Conservation (phyloP, 2,797 vertebrate genomes). For the Siniperca obscura region DNA sequence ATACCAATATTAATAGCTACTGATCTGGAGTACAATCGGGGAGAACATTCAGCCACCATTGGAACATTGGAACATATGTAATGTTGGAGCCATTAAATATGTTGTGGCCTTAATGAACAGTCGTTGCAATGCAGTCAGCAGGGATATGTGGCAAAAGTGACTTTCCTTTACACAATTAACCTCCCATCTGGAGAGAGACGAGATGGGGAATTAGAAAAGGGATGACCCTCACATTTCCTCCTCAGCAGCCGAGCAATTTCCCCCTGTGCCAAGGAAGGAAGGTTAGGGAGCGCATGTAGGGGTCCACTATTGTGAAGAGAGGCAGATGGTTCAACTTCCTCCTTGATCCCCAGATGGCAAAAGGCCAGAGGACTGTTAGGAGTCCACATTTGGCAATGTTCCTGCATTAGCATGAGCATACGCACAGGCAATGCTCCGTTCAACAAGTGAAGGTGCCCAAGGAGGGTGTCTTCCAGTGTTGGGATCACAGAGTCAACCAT, state of each 20-base stretch:
- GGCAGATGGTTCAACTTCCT: constrained; percentile 81
- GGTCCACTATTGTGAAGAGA: constrained; percentile 68
- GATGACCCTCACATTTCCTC: constrained; percentile 68
- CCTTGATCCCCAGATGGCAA: constrained; percentile 74
- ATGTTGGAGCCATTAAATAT: constrained; percentile 63
- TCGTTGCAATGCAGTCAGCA: constrained; percentile 62
- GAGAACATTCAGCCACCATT: constrained; percentile 39
- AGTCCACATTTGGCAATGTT: constrained; percentile 57
- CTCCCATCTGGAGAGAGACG: constrained; percentile 78
- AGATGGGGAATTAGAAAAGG: constrained; percentile 69
- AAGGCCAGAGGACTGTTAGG: constrained; percentile 67
- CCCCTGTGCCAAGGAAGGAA: constrained; percentile 63
- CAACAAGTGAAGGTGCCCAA: constrained; percentile 53
- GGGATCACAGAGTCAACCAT: constrained; percentile 1
- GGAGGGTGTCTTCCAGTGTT: background rate
- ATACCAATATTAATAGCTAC: constrained; percentile 32
- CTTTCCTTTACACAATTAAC: constrained; percentile 81
- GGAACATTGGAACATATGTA: constrained; percentile 52
- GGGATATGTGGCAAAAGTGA: constrained; percentile 67
- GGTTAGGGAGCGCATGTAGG: constrained; percentile 61
- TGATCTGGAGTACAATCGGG: constrained; percentile 37
- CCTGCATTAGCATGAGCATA: constrained; percentile 43
- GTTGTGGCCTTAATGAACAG: constrained; percentile 63
- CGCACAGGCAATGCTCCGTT: constrained; percentile 27
- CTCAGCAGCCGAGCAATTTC: constrained; percentile 61